A percentile compares a stretch with the other conserved stretches of the same genome.
phyloP scores from a whole-genome alignment of 2,113 vertebrate genomes.

The Haemorhous mexicanus region DNA sequence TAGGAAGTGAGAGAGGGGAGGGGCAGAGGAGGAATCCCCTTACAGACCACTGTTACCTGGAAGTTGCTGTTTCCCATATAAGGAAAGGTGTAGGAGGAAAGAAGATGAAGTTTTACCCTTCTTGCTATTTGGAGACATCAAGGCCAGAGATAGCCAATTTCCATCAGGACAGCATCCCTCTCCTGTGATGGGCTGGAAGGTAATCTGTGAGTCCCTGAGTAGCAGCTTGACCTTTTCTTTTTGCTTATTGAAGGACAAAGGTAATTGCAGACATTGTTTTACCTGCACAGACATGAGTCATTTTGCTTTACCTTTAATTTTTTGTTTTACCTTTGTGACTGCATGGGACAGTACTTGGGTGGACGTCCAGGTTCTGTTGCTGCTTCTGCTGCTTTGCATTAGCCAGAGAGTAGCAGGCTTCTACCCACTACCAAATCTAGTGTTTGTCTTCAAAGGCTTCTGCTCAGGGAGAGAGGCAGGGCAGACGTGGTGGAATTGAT shows the following conservation, averaged over 20 bases:
- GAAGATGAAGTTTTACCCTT: not conserved
- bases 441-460: not conserved
- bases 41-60: not conserved
- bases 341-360: not conserved
- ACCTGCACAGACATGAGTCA: not conserved
- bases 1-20: not conserved
- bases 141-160: not conserved
- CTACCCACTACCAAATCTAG: not conserved
- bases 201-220: not conserved
- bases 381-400: not conserved
- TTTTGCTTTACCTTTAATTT: not conserved
- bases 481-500: not conserved
- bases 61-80: not conserved
- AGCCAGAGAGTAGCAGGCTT: not conserved
- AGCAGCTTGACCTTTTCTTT: not conserved
- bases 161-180: not conserved
- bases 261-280: not conserved
- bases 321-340: not conserved
- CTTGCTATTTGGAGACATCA: not conserved
- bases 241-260: not conserved
- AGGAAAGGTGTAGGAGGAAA: not conserved
- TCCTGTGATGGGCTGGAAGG: accelerated
- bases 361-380: not conserved
- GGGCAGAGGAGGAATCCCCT: not conserved
- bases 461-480: not conserved